phyloP scores from a whole-genome alignment of 1,140 invertebrate species.

The Cryptotermes secundus region DNA sequence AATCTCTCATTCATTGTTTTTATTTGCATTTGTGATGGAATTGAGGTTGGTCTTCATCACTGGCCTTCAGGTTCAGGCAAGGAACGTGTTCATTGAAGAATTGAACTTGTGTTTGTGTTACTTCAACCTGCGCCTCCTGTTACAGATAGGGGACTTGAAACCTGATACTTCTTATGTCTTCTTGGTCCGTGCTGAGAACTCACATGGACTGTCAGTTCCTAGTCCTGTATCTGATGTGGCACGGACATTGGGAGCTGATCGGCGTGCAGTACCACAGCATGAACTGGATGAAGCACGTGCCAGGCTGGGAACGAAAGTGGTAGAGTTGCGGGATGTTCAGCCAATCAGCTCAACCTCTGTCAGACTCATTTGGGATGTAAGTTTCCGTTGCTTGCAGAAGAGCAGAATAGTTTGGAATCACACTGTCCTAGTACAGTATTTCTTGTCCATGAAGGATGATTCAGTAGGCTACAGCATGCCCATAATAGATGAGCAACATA shows the following conservation, averaged over 20 bases:
- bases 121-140: neutral
- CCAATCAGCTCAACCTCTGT: constrained; percentile 78
- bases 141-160: constrained; percentile 56
- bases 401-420: too few relatives aligned
- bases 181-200: constrained; percentile 84
- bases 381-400: constrained; percentile 44
- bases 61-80: too few relatives aligned
- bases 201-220: constrained; percentile 73
- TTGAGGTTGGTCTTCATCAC: too few relatives aligned
- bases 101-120: too few relatives aligned
- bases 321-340: constrained; percentile 75
- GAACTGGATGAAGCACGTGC: constrained; percentile 75
- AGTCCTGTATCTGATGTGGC: constrained; percentile 65
- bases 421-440: too few relatives aligned
- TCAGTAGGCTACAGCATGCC: too few relatives aligned
- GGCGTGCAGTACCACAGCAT: constrained; percentile 68
- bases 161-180: constrained; percentile 86
- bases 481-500: too few relatives aligned
- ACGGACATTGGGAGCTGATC: constrained; percentile 63
- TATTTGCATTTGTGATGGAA: too few relatives aligned
- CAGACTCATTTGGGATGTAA: constrained; percentile 81
- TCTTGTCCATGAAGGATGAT: too few relatives aligned
- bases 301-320: constrained; percentile 75
- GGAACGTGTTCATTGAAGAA: too few relatives aligned
- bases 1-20: too few relatives aligned